Percentiles rank a stretch among this genome's conserved stretches.
Evolutionary conservation across 2,888 invertebrate genomes (phyloP).

Genomic region (Netelia inedita): DNA sequence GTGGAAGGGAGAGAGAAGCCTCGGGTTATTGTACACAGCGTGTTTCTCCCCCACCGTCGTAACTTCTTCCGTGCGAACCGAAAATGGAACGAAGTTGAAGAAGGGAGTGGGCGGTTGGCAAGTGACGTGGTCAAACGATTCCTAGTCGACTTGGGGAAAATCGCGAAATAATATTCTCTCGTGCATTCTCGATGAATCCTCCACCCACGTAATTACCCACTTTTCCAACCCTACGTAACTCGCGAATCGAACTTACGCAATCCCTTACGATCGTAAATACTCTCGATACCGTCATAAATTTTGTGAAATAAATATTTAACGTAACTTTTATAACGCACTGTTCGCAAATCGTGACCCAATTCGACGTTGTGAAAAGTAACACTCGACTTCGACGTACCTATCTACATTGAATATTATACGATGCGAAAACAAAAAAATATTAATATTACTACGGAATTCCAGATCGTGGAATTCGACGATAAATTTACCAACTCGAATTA

Average conservation of each 20-base stretch:
- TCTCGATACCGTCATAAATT: conserved; percentile 36
- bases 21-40: background rate
- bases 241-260: conserved; percentile 22
- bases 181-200: background rate
- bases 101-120: background rate
- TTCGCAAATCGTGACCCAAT: background rate
- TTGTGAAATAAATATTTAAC: background rate
- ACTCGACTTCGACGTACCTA: no score
- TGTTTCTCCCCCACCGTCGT: background rate
- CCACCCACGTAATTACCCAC: background rate
- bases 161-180: background rate
- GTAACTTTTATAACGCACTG: background rate
- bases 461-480: background rate
- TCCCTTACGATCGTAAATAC: conserved; percentile 37
- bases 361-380: background rate
- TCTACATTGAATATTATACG: no score
- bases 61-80: conserved; percentile 18
- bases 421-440: no score
- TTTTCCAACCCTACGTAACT: background rate
- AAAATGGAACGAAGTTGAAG: background rate
- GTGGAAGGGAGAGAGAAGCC: background rate
- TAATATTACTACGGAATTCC: no score
- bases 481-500: background rate
- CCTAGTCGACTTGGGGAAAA: background rate
- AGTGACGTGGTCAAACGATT: background rate